phyloP scores from a whole-genome alignment of 2,113 vertebrate genomes.

The Pristiophorus japonicus region DNA sequence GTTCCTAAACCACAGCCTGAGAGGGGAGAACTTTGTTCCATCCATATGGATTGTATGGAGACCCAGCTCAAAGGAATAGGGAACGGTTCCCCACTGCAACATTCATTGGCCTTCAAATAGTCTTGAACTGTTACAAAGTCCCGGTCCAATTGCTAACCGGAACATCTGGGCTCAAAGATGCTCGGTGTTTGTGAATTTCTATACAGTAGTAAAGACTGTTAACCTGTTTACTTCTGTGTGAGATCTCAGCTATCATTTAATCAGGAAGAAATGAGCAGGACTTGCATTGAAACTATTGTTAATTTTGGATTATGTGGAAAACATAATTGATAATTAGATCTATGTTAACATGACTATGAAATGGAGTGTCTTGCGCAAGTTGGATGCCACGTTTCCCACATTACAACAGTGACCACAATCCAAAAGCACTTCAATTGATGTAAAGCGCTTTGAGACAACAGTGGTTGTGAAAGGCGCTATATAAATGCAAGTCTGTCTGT shows the following conservation, averaged over 20 bases:
- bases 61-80: neutral
- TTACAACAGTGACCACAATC: no score
- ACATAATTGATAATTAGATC: neutral
- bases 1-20: neutral
- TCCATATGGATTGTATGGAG: neutral
- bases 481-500: no score
- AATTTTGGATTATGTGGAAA: neutral
- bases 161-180: neutral
- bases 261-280: neutral
- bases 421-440: no score
- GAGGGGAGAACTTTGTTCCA: neutral
- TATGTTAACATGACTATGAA: neutral
- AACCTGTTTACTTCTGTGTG: neutral
- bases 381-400: no score
- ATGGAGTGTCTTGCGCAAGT: neutral
- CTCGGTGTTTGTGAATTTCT: neutral
- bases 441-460: no score
- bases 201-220: neutral
- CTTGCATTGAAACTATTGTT: neutral
- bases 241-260: neutral
- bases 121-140: neutral
- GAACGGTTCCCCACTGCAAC: neutral
- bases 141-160: neutral
- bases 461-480: no score
- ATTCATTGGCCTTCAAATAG: neutral